Evolutionary conservation across 2,113 vertebrate species (phyloP).

Genomic region (Drymodes brunneopygia): DNA sequence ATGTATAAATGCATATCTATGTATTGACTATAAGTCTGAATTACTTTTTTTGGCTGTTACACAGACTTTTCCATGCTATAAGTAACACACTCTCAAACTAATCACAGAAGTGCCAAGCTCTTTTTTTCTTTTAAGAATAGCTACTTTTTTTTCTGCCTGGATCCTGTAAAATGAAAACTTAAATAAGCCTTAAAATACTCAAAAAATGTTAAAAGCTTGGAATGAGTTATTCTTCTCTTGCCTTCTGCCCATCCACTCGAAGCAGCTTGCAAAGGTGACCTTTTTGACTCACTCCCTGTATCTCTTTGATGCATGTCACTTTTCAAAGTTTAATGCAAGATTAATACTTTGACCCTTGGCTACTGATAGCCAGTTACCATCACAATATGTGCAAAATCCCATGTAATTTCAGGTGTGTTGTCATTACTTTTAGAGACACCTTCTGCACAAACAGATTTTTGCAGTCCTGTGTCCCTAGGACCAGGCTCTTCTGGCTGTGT

Average conservation of each 20-base stretch:
- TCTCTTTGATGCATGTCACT: not conserved
- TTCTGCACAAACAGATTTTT: not conserved
- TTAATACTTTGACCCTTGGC: not conserved
- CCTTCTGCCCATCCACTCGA: not conserved
- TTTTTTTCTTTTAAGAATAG: slow-evolving; percentile 43
- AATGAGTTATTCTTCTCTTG: not conserved
- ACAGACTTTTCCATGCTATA: slow-evolving; percentile 62
- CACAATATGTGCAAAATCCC: not conserved
- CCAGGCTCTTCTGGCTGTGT: not conserved
- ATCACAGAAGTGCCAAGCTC: slow-evolving; percentile 80
- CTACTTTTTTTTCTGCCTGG: slow-evolving; percentile 36
- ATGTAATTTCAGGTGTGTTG: not conserved
- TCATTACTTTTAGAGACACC: not conserved
- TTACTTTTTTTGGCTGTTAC: slow-evolving; percentile 59
- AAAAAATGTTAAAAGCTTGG: slow-evolving; percentile 58
- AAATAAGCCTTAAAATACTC: slow-evolving; percentile 74
- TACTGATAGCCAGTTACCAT: not conserved
- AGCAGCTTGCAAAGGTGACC: not conserved
- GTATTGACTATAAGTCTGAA: slow-evolving; percentile 59
- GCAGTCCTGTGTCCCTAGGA: not conserved
- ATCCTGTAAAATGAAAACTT: slow-evolving; percentile 64
- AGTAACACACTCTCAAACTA: slow-evolving; percentile 64
- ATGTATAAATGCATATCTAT: slow-evolving; percentile 67
- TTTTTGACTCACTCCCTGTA: slow-evolving; percentile 3
- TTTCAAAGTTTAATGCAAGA: not conserved